Evolutionary conservation across 2,888 invertebrate species (phyloP).

Genomic region (Eupithecia vulgata): DNA sequence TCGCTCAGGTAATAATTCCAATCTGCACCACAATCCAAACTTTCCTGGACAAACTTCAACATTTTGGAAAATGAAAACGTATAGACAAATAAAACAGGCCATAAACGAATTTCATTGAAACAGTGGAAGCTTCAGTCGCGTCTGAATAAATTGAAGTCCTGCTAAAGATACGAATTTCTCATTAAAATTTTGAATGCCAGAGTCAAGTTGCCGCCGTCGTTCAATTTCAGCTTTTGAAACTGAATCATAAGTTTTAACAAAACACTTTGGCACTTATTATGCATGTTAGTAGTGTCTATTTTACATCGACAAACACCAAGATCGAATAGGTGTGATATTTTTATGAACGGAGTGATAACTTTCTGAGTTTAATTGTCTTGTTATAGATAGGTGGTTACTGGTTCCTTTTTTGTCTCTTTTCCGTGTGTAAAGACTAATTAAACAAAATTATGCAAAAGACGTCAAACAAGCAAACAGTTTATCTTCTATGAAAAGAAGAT

Average conservation of each 20-base stretch:
- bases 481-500: neutral
- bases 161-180: conserved; percentile 79
- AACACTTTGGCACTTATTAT: conserved; percentile 73
- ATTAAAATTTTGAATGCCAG: conserved; percentile 77
- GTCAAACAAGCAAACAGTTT: neutral
- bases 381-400: neutral
- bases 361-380: neutral
- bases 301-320: neutral
- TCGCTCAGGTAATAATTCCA: conserved; percentile 78
- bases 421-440: neutral
- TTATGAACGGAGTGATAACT: neutral
- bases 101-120: conserved; percentile 64
- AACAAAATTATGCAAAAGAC: neutral
- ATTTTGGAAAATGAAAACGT: conserved; percentile 71
- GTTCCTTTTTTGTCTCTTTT: neutral
- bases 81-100: conserved; percentile 72
- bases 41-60: conserved; percentile 72
- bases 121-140: conserved; percentile 63
- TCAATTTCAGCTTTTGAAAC: conserved; percentile 78
- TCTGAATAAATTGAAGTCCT: conserved; percentile 72
- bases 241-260: conserved; percentile 76
- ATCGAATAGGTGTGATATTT: neutral
- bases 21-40: conserved; percentile 70
- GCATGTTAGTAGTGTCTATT: conserved; percentile 39
- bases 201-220: conserved; percentile 71